Percentiles rank a stretch among this genome's conserved stretches.
These are phyloP conservation scores for Calephelis virginiensis DNA, from an alignment of 1,140 invertebrate genomes.

Conservation along the genomic window DNA sequence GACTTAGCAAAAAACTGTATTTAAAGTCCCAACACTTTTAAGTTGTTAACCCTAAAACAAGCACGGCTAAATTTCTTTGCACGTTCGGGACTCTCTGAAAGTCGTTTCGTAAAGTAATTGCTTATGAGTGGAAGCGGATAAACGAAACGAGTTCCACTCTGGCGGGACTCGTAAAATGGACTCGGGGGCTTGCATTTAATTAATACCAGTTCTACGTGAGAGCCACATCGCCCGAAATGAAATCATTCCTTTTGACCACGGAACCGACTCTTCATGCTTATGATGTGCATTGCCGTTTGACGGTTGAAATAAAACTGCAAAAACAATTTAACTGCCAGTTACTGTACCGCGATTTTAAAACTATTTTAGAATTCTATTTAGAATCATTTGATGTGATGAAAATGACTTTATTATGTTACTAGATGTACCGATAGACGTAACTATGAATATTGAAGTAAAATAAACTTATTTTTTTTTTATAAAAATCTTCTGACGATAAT, in stretches of 20 bases:
- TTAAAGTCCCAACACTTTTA: constrained; percentile 3
- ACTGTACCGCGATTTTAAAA: background rate
- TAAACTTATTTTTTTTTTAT: no score
- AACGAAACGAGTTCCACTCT: constrained; percentile 68
- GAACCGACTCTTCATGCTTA: constrained; percentile 47
- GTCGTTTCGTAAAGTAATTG: constrained; percentile 68
- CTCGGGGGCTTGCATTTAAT: constrained; percentile 73
- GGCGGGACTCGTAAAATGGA: constrained; percentile 66
- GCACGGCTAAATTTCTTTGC: constrained; percentile 64
- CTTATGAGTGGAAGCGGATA: constrained; percentile 73
- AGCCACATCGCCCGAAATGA: constrained; percentile 55
- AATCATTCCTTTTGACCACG: constrained; percentile 62
- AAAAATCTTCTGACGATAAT: no score
- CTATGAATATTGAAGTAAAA: no score
- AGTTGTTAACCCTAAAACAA: constrained; percentile 39
- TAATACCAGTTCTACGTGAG: constrained; percentile 64
- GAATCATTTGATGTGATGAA: background rate
- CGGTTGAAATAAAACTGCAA: constrained; percentile 2
- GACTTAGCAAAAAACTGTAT: background rate
- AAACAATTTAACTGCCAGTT: background rate
- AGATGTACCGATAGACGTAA: no score
- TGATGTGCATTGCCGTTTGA: constrained; percentile 4
- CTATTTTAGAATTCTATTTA: background rate
- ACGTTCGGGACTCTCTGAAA: constrained; percentile 54
- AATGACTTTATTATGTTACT: no score